These are phyloP conservation scores for Candidula unifasciata DNA, from an alignment of 2,888 invertebrate genomes.

Conservation along the genomic window DNA sequence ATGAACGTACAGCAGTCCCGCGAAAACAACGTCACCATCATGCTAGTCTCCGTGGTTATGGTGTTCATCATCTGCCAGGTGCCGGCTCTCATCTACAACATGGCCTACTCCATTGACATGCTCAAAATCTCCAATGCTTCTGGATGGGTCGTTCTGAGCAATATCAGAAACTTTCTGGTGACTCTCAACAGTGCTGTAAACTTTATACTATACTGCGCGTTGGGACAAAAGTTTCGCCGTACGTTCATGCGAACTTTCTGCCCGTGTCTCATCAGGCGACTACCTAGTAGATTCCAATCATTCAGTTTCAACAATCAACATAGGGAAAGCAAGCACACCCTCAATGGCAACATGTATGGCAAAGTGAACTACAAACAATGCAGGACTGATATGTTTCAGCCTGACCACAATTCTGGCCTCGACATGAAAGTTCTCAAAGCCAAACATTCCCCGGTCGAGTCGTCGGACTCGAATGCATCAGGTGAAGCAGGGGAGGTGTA, in stretches of 20 bases:
- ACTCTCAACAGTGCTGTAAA: constrained; percentile 98
- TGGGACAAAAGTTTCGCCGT: constrained; percentile 93
- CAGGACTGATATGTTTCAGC: constrained; percentile 7
- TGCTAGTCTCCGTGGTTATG: constrained; percentile 94
- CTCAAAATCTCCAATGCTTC: constrained; percentile 79
- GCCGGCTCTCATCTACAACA: constrained; percentile 81
- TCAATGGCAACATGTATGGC: constrained; percentile 44
- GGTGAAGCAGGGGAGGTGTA: constrained; percentile 20
- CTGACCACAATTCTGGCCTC: constrained; percentile 38
- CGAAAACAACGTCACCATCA: constrained; percentile 95
- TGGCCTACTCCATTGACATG: constrained; percentile 84
- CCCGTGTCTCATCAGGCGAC: constrained; percentile 56
- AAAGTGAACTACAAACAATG: constrained; percentile 49
- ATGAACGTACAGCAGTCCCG: constrained; percentile 90
- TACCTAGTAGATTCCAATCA: constrained; percentile 66
- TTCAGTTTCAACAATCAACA: constrained; percentile 61
- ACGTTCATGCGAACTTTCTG: constrained; percentile 75
- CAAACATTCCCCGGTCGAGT: constrained; percentile 50
- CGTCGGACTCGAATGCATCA: constrained; percentile 51
- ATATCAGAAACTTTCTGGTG: constrained; percentile 87
- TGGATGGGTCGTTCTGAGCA: constrained; percentile 79
- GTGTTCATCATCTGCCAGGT: constrained; percentile 96
- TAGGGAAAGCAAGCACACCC: constrained; percentile 39
- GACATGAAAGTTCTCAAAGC: constrained; percentile 51
- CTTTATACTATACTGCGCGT: constrained; percentile 97